Conservation (phyloP, 2,113 vertebrate genomes). For the Crypturellus undulatus region DNA sequence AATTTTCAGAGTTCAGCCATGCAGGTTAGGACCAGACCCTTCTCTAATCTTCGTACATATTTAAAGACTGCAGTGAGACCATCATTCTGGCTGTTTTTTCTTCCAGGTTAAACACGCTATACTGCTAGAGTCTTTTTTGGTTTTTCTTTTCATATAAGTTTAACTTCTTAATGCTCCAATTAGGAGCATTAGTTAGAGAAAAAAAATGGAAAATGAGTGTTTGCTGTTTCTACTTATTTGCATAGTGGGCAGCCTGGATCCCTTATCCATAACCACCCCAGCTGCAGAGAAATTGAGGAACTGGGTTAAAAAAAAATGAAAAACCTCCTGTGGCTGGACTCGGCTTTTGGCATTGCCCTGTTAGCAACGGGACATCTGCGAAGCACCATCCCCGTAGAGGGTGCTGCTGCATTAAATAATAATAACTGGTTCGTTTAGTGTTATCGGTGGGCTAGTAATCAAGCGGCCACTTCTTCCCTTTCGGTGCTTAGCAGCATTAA, state of each 20-base stretch:
- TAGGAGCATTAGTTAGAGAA: neutral
- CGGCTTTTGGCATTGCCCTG: neutral
- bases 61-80: constrained; percentile 53
- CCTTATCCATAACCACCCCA: neutral
- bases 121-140: neutral
- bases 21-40: constrained; percentile 49
- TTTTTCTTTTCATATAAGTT: neutral
- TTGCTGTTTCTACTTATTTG: neutral
- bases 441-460: neutral
- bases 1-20: constrained; percentile 50
- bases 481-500: neutral
- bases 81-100: constrained; percentile 12
- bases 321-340: neutral
- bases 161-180: neutral
- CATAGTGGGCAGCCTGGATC: neutral
- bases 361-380: neutral
- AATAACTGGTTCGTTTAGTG: neutral
- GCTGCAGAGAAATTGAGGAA: neutral
- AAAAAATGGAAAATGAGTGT: rapidly evolving
- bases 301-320: neutral
- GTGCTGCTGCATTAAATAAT: neutral
- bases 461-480: neutral
- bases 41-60: constrained; percentile 51
- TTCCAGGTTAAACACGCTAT: constrained; percentile 26
- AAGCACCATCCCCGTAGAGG: neutral